Base-by-base conservation (phyloP, 64 coral and sea anemone species). In the Catalaphyllia jardinei region DNA sequence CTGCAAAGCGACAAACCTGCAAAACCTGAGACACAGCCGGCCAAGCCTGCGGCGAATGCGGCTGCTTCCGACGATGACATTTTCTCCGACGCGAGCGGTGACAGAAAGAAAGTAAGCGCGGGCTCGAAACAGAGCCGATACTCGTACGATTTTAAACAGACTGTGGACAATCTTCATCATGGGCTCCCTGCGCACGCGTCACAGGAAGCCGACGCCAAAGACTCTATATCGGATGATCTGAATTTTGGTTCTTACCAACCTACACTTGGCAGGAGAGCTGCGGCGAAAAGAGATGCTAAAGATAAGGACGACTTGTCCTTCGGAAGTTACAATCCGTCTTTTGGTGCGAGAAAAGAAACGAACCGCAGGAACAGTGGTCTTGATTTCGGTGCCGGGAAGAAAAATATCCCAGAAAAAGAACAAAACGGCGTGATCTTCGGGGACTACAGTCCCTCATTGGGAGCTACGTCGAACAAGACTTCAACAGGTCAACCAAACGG, bases 61-160 rank as follows among this genome's bases (percentile, higher is more conserved):
- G 59, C 29, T 60, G 62, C 38, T 50, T 79, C 54, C 10, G 88
- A 89, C 2, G 89, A 91, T 24, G 86, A 91, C 69, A 51, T 85
- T 29, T 29, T 85, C 35, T 85, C 81, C 11, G 81, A 85, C 49
- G n/a, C 63, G 1, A 28, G 62, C 28, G 11, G 81, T 12, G 81
- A 25, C 24, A 71, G 39, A 80, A 93, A 93, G 71, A 72, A 86
- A 80, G 62, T 31, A n/a, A 88, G 91, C 17, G 87, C 90, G 0
- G 59, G 88, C 0, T 97, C 95, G 0, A 97, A 81, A 24, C 87
- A 93, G 11, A 91, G 94, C 16, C 57, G 88, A 11, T 82, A 73
- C 11, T 87, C 92, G 10, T 97, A 97, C 72, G 95, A 97, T 51
- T 90, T 97, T 64, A 97, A 97, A 86, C 78, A 97, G 87, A 97